phyloP scores from a whole-genome alignment of 2,797 vertebrate species.

The Melanotaenia boesemani region DNA sequence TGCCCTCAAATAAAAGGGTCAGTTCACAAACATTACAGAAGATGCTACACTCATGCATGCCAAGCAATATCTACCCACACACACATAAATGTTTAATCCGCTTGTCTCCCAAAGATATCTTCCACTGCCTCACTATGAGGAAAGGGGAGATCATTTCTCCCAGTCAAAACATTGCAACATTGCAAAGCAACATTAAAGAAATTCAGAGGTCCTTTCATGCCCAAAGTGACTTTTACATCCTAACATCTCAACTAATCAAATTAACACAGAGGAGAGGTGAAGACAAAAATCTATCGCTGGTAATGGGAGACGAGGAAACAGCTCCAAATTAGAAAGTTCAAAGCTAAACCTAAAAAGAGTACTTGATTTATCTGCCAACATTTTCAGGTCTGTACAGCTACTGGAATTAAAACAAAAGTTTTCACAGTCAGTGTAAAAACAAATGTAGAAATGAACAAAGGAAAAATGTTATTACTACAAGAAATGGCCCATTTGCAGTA shows the following conservation, averaged over 20 bases:
- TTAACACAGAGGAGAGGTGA: background rate
- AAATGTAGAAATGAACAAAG: slow-evolving; percentile 28
- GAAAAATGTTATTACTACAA: background rate
- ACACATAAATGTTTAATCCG: slow-evolving; percentile 11
- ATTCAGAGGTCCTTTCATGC: background rate
- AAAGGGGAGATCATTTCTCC: background rate
- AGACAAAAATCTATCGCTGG: background rate
- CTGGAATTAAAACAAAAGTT: background rate
- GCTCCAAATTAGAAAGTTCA: background rate
- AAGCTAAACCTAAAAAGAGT: background rate
- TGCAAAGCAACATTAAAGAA: background rate
- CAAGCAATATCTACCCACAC: background rate
- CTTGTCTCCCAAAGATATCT: slow-evolving; percentile 4
- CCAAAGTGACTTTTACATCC: background rate
- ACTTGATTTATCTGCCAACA: background rate
- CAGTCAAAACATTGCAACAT: background rate
- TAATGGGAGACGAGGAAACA: background rate
- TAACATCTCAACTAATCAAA: slow-evolving; percentile 1
- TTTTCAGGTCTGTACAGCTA: background rate
- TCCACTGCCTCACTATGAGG: background rate
- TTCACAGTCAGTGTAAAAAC: slow-evolving; percentile 18
- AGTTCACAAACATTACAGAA: slow-evolving; percentile 10
- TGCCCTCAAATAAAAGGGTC: background rate
- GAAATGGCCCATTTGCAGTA: slow-evolving; percentile 41
- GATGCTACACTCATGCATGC: background rate